These are phyloP conservation scores for Mimachlamys varia DNA, from an alignment of 2,888 invertebrate species.

Conservation along the genomic window DNA sequence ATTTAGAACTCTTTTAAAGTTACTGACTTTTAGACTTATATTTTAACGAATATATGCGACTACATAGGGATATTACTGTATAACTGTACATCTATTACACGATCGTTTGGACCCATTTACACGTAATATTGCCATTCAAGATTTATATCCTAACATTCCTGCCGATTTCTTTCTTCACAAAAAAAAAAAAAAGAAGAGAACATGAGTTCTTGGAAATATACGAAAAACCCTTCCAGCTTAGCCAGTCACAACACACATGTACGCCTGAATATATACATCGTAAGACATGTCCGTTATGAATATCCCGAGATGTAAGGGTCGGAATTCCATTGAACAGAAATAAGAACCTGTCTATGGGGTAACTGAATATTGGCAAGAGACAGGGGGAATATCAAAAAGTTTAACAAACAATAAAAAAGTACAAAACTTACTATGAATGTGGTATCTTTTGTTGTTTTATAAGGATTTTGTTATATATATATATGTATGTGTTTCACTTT, in stretches of 20 bases:
- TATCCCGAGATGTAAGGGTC: constrained; percentile 1
- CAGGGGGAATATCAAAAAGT: constrained; percentile 29
- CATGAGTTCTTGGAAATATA: constrained; percentile 23
- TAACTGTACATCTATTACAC: neutral
- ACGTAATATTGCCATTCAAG: constrained; percentile 22
- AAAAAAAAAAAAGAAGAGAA: neutral
- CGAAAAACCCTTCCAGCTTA: constrained; percentile 3
- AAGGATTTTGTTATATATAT: neutral
- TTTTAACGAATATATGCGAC: neutral
- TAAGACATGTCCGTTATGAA: constrained; percentile 22
- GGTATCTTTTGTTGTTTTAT: neutral
- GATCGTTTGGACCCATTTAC: neutral
- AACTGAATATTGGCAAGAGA: constrained; percentile 36
- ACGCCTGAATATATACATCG: neutral
- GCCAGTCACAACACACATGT: constrained; percentile 18
- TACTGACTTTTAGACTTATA: neutral
- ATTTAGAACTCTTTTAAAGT: neutral
- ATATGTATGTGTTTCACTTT: neutral
- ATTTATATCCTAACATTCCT: neutral
- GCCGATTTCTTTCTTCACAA: constrained; percentile 34
- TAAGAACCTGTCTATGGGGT: constrained; percentile 27
- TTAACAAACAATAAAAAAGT: constrained; percentile 36
- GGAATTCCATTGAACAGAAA: neutral
- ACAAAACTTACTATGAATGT: neutral
- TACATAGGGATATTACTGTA: neutral